Evolutionary conservation across 1,140 invertebrate genomes (phyloP).

Genomic region (Bradysia coprophila): DNA sequence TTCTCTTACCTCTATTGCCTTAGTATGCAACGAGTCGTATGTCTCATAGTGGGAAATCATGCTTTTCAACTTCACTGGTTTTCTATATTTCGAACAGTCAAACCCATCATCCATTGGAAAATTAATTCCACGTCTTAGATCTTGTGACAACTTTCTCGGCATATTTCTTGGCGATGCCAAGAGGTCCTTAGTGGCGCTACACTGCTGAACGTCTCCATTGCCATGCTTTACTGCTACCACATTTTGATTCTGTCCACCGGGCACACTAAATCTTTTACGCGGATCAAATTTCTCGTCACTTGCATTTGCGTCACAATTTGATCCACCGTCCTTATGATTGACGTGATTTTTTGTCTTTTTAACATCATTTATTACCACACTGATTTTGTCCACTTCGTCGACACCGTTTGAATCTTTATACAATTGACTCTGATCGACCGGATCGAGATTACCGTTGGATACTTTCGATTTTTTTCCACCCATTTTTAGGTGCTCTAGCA

Average conservation of each 20-base stretch:
- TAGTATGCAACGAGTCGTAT: slow-evolving; percentile 37
- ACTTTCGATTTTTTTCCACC: slow-evolving; percentile 6
- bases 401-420: slow-evolving; percentile 7
- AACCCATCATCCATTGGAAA: slow-evolving; percentile 15
- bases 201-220: not conserved
- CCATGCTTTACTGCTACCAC: too few relatives aligned
- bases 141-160: slow-evolving; percentile 20
- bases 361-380: not conserved
- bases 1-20: slow-evolving; percentile 29
- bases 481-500: slow-evolving; percentile 22
- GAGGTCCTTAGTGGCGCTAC: slow-evolving; percentile 4
- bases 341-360: not conserved
- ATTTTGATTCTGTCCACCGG: too few relatives aligned
- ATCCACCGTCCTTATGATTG: too few relatives aligned
- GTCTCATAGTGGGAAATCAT: slow-evolving; percentile 35
- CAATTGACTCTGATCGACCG: slow-evolving; percentile 8
- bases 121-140: slow-evolving; percentile 18
- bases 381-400: not conserved
- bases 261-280: not conserved
- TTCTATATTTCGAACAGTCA: slow-evolving; percentile 22
- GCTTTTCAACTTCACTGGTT: slow-evolving; percentile 37
- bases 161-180: slow-evolving; percentile 17
- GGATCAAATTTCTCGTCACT: not conserved
- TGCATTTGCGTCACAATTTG: not conserved
- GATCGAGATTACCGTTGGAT: too few relatives aligned